Evolutionary conservation across 2,797 vertebrate species (phyloP), one percentile per base, ranked within the genome.

Genomic region (Hypotaenidia philippensis): DNA sequence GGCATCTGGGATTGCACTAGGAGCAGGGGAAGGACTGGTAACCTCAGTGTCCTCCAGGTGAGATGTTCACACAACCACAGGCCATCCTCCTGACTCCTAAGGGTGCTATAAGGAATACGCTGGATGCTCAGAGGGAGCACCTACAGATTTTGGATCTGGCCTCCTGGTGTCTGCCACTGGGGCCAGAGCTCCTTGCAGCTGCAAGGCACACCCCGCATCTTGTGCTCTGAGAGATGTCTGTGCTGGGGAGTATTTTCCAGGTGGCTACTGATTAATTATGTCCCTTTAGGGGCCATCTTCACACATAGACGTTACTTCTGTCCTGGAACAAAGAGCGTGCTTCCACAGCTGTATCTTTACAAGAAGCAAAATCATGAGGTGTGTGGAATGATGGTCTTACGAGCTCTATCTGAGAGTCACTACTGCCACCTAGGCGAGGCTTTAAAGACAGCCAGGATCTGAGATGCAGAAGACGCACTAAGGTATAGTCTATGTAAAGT

Each of bases 341-440:
- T 92, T 94, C 85, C 74, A 87, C n/a, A 91, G 32, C 31, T 32
- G 6, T 40, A 32, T 78, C 71, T 66, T 68, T 49, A 60, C 71
- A 65, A 53, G 47, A 72, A 96, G 47, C 29, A 83, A 59, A 89
- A 81, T 26, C 29, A 57, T 11, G 36, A 87, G 31, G 27, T 34
- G 15, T 13, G 19, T 53, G 74, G 60, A 76, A 86, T 23, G 64
- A 80, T 45, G 77, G 10, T 50, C 21, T 9, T 11, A 45, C 0
- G 1, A 83, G 56, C 80, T 91, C 57, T 61, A n/a, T 85, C 60
- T 21, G 45, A 78, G 68, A 87, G 90, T 55, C 94, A 71, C 49
- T 91, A 40, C 89, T 95, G 95, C 91, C 82, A 91, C 71, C 91
- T 96, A 96, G 94, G 60, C 0, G 75, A 93, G 53, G 66, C 63